Base-by-base conservation (phyloP, 2,113 vertebrate species). In the Genyomyrus donnyi region DNA sequence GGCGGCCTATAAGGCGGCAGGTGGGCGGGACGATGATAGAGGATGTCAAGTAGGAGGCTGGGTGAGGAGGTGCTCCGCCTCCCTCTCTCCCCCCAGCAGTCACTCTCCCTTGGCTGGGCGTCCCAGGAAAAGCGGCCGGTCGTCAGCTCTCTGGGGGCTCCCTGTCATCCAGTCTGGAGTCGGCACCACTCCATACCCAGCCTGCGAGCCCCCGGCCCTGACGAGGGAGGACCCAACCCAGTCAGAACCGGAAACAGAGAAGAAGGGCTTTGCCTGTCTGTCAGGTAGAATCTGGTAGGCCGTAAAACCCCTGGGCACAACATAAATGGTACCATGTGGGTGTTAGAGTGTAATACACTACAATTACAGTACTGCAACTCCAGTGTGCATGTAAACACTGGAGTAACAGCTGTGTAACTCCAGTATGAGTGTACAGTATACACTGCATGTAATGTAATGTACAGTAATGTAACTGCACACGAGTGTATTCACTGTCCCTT, bases 91-190 rank as follows among this genome's bases (percentile, higher is more conserved):
- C 85, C 89, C 89, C 35, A 84, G 92, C 91, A 91, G 89, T 84
- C 89, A 50, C 86, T 87, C n/a, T n/a, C 49, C 35, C 70, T 66
- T 35, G 66, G 88, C 90, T 27, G 92, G 89, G 88, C 58, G 92
- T 88, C 49, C 89, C 87, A 27, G 5, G 11, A 91, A 8, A 77
- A 42, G 31, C 11, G 45, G 58, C 46, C 24, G 24, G 83, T 39
- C 48, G 84, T 90, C 93, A 91, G 93, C 93, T 93, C 93, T 94
- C 93, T 92, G 89, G 93, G 90, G 89, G 91, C 92, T 94, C 91
- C 88, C 94, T 92, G 94, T 96, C 95, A 96, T 96, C 96, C 95
- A 92, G 95, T 96, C 93, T 96, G 96, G 90, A 95, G 94, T 91
- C 94, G 94, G 92, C 94, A 93, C 95, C 94, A 94, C 95, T 94